A percentile compares a stretch with the other conserved stretches of the same genome.
phyloP scores from a whole-genome alignment of 2,888 invertebrate genomes.

The Aphodius sticticus region DNA sequence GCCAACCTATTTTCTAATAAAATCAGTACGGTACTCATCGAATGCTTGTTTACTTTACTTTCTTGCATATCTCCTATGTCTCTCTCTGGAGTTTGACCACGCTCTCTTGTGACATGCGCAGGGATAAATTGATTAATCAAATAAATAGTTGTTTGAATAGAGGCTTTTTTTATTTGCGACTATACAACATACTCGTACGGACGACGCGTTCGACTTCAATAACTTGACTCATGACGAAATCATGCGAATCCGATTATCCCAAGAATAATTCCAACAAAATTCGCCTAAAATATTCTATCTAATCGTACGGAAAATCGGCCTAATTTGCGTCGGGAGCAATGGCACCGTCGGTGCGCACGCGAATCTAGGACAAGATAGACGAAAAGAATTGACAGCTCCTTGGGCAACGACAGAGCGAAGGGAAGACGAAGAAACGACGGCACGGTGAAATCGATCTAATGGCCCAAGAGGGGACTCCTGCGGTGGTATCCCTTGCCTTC shows the following conservation, averaged over 20 bases:
- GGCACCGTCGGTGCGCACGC: background rate
- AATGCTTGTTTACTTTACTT: too few species aligned
- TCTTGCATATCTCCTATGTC: too few species aligned
- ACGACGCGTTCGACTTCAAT: background rate
- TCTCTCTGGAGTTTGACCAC: too few species aligned
- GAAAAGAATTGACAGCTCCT: background rate
- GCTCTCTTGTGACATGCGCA: too few species aligned
- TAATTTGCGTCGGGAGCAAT: background rate
- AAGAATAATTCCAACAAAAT: background rate
- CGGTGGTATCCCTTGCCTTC: constrained; percentile 27
- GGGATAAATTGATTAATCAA: too few species aligned
- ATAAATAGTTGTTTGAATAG: too few species aligned
- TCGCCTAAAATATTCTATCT: background rate
- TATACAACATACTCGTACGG: too few species aligned
- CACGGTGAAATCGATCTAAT: background rate
- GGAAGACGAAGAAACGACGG: constrained; percentile 4
- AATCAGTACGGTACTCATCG: too few species aligned
- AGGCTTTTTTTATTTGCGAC: too few species aligned
- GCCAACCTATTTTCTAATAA: too few species aligned
- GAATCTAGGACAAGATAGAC: background rate
- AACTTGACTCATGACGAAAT: background rate
- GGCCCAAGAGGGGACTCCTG: constrained; percentile 26
- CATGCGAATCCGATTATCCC: background rate
- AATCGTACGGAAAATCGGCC: constrained; percentile 4
- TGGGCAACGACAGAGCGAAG: background rate